Evolutionary conservation across 1,140 invertebrate genomes (phyloP), one percentile per base, ranked within the genome.

Genomic region (Agraylea sexmaculata): DNA sequence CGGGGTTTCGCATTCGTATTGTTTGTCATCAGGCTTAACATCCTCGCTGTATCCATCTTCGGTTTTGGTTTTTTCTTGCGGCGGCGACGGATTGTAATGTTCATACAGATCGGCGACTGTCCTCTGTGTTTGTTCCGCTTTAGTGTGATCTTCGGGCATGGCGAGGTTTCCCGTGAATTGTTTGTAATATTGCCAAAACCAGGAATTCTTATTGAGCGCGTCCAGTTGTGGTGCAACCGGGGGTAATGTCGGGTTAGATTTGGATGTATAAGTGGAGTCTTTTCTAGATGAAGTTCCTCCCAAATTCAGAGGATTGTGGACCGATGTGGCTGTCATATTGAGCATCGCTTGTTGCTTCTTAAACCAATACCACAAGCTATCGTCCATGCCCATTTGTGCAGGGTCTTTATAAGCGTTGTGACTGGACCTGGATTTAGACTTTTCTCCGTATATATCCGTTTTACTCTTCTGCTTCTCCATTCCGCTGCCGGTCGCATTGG

Each of bases 161-260:
- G 60, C 57, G 52, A 66, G 55, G 21, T 58, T 60, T 8, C 62
- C 68, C 1, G 74, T 72, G 41, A 74, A 76, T 25, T 79, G 73
- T 54, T 82, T 82, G 57, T 80, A 83, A 68, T 75, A 78, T 46
- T 74, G 70, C 79, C 79, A 83, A 44, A 82, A 74, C 77, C 78
- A 80, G 1, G 76, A 69, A 42, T 73, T 74, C 36, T 75, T 73
- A 41, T 66, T 58, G 40, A 47, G 42, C 30, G 42, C 45, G 46
- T 62, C 69, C 45, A 60, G 48, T 20, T 58, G 60, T 0, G 62
- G 52, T 16, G 54, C 51, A 16, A 61, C 51, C 3, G 58, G 56
- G 20, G 65, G 40, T 25, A 64, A 37, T 36, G 73, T 51, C 30
- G 69, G 51, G 15, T 69, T 42, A 35, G 67, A 53, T 50, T 69